Conservation (phyloP, 2,888 invertebrate species). For the Orgyia antiqua region DNA sequence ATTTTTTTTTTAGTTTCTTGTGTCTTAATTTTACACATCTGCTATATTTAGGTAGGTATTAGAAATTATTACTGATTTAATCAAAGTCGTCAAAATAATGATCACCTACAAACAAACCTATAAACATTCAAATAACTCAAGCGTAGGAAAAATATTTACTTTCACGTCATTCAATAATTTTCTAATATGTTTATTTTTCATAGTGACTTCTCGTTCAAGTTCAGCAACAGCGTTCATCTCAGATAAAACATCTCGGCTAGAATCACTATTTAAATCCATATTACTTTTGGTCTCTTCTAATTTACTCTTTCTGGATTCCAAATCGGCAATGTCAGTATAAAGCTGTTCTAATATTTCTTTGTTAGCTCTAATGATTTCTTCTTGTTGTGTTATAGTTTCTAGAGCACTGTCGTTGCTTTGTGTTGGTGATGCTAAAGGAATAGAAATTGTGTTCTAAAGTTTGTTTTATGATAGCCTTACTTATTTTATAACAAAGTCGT, state of each 20-base stretch:
- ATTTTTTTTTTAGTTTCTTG: no score
- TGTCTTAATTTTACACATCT: no score
- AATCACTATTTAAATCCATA: conserved; percentile 55
- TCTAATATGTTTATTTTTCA: conserved; percentile 88
- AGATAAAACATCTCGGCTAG: conserved; percentile 62
- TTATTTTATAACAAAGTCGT: no score
- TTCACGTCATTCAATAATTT: conserved; percentile 86
- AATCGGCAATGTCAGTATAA: conserved; percentile 54
- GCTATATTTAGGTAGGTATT: no score
- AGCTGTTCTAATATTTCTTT: conserved; percentile 65
- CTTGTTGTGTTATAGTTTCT: conserved; percentile 59
- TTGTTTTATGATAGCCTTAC: no score
- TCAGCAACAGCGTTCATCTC: conserved; percentile 61
- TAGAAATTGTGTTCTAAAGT: neutral
- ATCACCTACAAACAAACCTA: no score
- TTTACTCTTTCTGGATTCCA: conserved; percentile 50
- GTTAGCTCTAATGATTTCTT: conserved; percentile 66
- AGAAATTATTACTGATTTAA: no score
- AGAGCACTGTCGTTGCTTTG: conserved; percentile 45
- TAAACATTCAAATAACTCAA: no score
- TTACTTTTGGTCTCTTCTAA: conserved; percentile 33
- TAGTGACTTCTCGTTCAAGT: conserved; percentile 75
- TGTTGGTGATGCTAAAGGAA: conserved; percentile 41
- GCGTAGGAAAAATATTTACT: no score
- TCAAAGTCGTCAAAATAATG: no score